Evolutionary conservation across 2,113 vertebrate genomes (phyloP).

Genomic region (Actenoides lindsayi): DNA sequence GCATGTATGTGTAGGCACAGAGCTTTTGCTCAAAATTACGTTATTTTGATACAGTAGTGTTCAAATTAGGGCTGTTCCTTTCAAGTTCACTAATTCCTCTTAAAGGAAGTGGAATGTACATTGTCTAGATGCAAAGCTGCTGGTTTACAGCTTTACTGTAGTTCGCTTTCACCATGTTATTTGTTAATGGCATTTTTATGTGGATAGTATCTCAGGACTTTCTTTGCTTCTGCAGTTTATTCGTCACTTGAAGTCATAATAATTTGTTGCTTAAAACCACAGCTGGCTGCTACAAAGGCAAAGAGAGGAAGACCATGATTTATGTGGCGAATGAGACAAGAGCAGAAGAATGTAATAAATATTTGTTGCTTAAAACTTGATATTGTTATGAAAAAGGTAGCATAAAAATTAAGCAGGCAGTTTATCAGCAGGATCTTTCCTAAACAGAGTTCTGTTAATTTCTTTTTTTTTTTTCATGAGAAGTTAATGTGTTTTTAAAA

Average conservation of each 20-base stretch:
- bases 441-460: neutral
- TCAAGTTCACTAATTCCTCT: neutral
- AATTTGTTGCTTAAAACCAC: slow-evolving; percentile 54
- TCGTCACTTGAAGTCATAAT: slow-evolving; percentile 37
- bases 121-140: neutral
- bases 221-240: slow-evolving; percentile 43
- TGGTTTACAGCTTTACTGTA: neutral
- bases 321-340: slow-evolving; percentile 18
- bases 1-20: neutral
- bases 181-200: slow-evolving; percentile 36
- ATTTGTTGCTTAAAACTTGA: slow-evolving; percentile 30
- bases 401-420: slow-evolving; percentile 46
- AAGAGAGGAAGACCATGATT: slow-evolving; percentile 33
- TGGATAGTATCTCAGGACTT: slow-evolving; percentile 11
- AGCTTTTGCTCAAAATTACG: neutral
- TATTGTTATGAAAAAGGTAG: slow-evolving; percentile 35
- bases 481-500: slow-evolving; percentile 13
- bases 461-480: neutral
- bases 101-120: neutral
- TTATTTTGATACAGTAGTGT: neutral
- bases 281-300: slow-evolving; percentile 47
- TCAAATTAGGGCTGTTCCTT: neutral
- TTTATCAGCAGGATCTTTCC: slow-evolving; percentile 41
- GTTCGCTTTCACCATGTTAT: neutral
- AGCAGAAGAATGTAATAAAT: slow-evolving; percentile 28